phyloP scores from a whole-genome alignment of 2,797 vertebrate genomes.

The Odontamblyopus rebecca region DNA sequence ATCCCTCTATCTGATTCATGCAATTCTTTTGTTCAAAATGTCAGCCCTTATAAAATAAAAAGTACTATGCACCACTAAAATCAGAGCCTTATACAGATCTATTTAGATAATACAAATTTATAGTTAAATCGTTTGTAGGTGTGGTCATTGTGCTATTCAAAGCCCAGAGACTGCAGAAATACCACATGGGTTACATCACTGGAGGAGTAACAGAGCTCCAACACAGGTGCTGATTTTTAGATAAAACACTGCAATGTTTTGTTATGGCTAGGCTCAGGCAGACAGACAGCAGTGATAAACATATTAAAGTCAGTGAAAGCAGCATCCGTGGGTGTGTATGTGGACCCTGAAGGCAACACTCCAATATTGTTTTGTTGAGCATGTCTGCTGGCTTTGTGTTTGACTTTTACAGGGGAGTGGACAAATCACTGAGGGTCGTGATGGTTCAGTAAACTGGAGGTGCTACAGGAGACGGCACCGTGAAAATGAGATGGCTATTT shows the following conservation, averaged over 20 bases:
- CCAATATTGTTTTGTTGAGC: conserved; percentile 33
- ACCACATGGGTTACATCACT: conserved; percentile 28
- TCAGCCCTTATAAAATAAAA: too few relatives aligned
- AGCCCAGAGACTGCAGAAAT: conserved; percentile 9
- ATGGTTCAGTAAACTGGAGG: conserved; percentile 51
- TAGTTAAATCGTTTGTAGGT: neutral
- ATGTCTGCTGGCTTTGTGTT: conserved; percentile 63
- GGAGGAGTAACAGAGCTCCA: conserved; percentile 15
- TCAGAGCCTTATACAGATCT: neutral
- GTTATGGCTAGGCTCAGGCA: conserved; percentile 42
- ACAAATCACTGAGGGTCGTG: conserved; percentile 42
- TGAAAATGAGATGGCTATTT: conserved; percentile 41
- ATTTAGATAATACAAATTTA: neutral
- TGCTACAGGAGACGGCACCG: conserved; percentile 51
- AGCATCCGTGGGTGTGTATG: conserved; percentile 34
- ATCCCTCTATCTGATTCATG: too few relatives aligned
- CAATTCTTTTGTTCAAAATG: too few relatives aligned
- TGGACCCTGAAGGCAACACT: conserved; percentile 2
- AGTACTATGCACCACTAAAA: neutral
- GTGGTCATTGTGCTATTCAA: conserved; percentile 15
- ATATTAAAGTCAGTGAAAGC: conserved; percentile 29
- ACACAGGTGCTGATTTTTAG: conserved; percentile 10
- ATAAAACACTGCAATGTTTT: conserved; percentile 22
- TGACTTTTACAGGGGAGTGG: conserved; percentile 57
- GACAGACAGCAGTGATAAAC: conserved; percentile 51